Evolutionary conservation across 2,797 vertebrate genomes (phyloP), one percentile per base, ranked within the genome.

Genomic region (Furcifer pardalis): DNA sequence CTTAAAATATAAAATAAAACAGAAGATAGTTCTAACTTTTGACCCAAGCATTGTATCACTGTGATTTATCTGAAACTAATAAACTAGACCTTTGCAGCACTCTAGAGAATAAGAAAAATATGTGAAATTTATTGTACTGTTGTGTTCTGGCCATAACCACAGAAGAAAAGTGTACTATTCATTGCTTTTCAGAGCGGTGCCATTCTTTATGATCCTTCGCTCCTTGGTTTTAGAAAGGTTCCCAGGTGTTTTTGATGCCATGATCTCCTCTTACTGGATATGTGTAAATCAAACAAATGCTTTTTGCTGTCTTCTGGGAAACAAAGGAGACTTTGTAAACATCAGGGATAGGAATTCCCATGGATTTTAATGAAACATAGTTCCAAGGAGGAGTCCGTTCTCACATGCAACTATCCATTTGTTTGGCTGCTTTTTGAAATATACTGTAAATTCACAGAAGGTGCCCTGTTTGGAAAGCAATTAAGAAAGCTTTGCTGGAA

Each of bases 101-200:
- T 72, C 0, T 37, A 15, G 44, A 78, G 65, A 74, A 74, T n/a
- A 65, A 40, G 76, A 74, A 82, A 66, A 87, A 89, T 89, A 86
- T 85, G 42, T 82, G 79, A 81, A 86, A 77, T 86, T 81, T 86
- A 82, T 84, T 59, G 83, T 81, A 77, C 79, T 83, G 78, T 73
- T 66, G 60, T 80, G 87, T 89, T 87, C 82, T 85, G 84, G 40
- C 32, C 59, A 84, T 42, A 77, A 60, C 25, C 78, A 71, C 25
- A 87, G 68, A 46, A 25, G 3, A 49, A 62, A 82, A n/a, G 63
- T 37, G 7, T 82, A 79, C 42, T 82, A 83, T 32, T 66, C 76
- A 87, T 66, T 74, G 56, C 37, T 74, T 66, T 87, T 78, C 49
- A 66, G 68, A 78, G n/a, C 23, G 46, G 49, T 37, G 40, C 42